phyloP scores from a whole-genome alignment of 2,113 vertebrate species.

The Trematomus loennbergii region DNA sequence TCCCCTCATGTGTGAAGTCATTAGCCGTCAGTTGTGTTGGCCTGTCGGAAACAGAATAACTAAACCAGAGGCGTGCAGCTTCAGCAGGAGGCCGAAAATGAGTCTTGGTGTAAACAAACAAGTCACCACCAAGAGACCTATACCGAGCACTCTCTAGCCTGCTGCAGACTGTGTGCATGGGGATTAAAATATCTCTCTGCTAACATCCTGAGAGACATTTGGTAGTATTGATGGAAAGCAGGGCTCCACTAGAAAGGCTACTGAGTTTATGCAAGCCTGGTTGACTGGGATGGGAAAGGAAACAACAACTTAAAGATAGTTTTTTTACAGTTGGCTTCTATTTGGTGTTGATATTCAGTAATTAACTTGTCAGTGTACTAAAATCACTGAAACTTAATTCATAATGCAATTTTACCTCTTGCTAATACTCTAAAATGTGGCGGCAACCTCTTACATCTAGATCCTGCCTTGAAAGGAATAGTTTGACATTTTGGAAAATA shows the following conservation, averaged over 20 bases:
- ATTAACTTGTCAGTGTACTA: not conserved
- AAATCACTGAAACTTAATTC: not conserved
- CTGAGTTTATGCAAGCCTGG: not conserved
- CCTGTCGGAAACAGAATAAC: slow-evolving; percentile 40
- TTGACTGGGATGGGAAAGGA: not conserved
- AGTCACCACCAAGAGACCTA: slow-evolving; percentile 14
- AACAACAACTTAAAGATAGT: not conserved
- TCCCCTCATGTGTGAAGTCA: slow-evolving; percentile 59
- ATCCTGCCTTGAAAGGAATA: not conserved
- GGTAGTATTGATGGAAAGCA: slow-evolving; percentile 10
- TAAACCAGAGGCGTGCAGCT: slow-evolving; percentile 25
- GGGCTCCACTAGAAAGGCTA: not conserved
- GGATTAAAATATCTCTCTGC: slow-evolving; percentile 32
- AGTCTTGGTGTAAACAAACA: slow-evolving; percentile 40
- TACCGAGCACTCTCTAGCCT: not conserved
- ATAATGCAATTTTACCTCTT: not conserved
- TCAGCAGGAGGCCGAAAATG: slow-evolving; percentile 12
- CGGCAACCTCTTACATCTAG: not conserved
- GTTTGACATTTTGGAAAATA: not conserved
- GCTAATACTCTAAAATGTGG: not conserved
- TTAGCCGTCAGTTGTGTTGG: slow-evolving; percentile 56
- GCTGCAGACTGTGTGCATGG: not conserved
- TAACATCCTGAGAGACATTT: slow-evolving; percentile 12
- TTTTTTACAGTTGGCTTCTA: not conserved
- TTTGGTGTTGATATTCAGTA: not conserved